Evolutionary conservation across 2,888 invertebrate species (phyloP), one percentile per base, ranked within the genome.

Genomic region (Liopterus haemorrhoidalis): DNA sequence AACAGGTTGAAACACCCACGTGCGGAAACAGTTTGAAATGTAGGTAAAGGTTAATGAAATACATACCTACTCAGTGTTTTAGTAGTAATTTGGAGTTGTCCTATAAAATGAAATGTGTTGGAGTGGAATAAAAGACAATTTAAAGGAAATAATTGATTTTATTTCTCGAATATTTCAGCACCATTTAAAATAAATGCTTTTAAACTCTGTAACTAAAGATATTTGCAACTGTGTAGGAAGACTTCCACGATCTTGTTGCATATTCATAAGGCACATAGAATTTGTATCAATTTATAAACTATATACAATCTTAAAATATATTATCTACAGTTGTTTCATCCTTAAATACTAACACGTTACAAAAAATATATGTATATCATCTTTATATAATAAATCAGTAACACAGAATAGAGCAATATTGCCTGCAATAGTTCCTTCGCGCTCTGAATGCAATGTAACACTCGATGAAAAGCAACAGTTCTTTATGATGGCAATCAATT

Each of bases 161-260:
- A 20, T 24, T 28, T 14, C 25, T 16, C 25, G 11, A 24, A 33
- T 20, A 25, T 33, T 20, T 35, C 35, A 42, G 42, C 42, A 42
- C 42, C 42, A 36, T 42, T 18, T 42, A 28, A n/a, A 27, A 41
- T 31, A 31, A 41, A 41, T 41, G 39, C 41, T 42, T 42, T 42
- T 28, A 32, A 25, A 31, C 15, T n/a, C 15, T 27, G 27, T 41
- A 41, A 42, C 35, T 42, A 41, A 41, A 42, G 20, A 16, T 42
- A 35, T 12, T 35, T 41, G 11, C 25, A n/a, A 28, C 28, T 39
- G 12, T 28, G 16, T 43, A 50, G 53, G 53, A 54, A 54, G 53
- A 54, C 53, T 49, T 49, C 44, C 45, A 46, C 49, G 53, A 54
- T 54, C 44, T 52, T 52, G 53, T 47, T 52, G 53, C 49, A 36